A percentile compares a stretch with the other conserved stretches of the same genome.
Evolutionary conservation across 2,113 vertebrate genomes (phyloP).

Genomic region (Tupaia tana): DNA sequence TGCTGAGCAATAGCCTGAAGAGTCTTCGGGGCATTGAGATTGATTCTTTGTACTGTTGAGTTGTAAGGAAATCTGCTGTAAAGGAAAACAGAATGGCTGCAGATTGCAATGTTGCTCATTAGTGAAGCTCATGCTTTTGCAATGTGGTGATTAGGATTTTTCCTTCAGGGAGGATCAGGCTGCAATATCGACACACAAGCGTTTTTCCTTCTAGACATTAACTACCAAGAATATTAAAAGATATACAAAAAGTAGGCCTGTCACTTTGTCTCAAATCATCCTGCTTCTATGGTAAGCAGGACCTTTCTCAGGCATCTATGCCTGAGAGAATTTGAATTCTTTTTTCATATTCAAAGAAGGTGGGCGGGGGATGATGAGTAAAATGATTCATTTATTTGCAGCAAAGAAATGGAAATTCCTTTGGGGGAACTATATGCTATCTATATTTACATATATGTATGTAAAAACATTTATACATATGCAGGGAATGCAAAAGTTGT

Average conservation of each 20-base stretch:
- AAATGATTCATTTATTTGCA: conserved; percentile 51
- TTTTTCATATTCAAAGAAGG: conserved; percentile 38
- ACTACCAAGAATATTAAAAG: conserved; percentile 7
- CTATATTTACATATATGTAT: neutral
- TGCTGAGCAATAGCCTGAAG: conserved; percentile 12
- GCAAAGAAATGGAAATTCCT: conserved; percentile 26
- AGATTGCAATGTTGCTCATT: conserved; percentile 42
- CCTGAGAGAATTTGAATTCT: conserved; percentile 25
- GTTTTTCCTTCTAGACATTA: conserved; percentile 31
- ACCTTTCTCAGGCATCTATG: conserved; percentile 45
- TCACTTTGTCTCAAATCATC: conserved; percentile 64
- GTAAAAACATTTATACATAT: neutral
- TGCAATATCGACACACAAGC: neutral
- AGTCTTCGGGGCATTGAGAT: conserved; percentile 48
- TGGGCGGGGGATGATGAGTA: neutral
- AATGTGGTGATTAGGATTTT: conserved; percentile 60
- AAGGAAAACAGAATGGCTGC: conserved; percentile 53
- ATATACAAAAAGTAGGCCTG: conserved; percentile 27
- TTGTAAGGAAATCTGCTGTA: conserved; percentile 54
- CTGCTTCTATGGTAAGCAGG: conserved; percentile 17
- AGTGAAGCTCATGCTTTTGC: conserved; percentile 54
- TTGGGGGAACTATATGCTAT: neutral
- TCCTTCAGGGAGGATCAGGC: conserved; percentile 56
- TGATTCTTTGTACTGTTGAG: conserved; percentile 58
- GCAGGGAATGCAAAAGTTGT: neutral